Evolutionary conservation across 2,888 invertebrate species (phyloP).

Genomic region (Marronus borbonicus): DNA sequence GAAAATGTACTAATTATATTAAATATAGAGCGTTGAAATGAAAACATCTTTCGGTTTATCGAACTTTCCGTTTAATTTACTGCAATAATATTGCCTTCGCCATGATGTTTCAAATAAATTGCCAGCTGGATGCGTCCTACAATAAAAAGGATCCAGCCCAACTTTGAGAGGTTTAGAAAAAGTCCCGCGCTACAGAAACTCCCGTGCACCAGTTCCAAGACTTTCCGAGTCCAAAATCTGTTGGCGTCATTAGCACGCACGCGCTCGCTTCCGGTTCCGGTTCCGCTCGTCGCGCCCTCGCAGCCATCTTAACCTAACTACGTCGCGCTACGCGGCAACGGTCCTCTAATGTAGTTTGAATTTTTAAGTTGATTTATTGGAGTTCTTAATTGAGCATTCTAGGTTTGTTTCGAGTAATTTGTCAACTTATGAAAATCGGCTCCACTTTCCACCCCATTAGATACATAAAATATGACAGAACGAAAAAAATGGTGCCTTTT

Average conservation of each 20-base stretch:
- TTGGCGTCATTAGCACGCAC: constrained; percentile 69
- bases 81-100: constrained; percentile 40
- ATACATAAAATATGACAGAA: too few species aligned
- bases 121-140: constrained; percentile 41
- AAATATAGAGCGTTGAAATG: neutral
- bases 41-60: constrained; percentile 19
- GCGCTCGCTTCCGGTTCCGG: constrained; percentile 69
- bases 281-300: constrained; percentile 64
- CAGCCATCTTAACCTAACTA: constrained; percentile 60
- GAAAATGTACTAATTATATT: too few species aligned
- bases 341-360: constrained; percentile 65
- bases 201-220: constrained; percentile 53
- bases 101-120: constrained; percentile 45
- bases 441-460: neutral
- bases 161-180: constrained; percentile 51
- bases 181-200: constrained; percentile 53
- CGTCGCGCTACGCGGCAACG: constrained; percentile 50
- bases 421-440: constrained; percentile 42
- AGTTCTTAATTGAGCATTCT: constrained; percentile 66
- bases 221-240: constrained; percentile 54
- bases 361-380: constrained; percentile 67
- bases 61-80: constrained; percentile 39
- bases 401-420: constrained; percentile 60
- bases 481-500: too few species aligned
- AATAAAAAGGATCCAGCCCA: constrained; percentile 50